Evolutionary conservation across 2,888 invertebrate species (phyloP), one percentile per base, ranked within the genome.

Genomic region (Rhorus exstirpatorius): DNA sequence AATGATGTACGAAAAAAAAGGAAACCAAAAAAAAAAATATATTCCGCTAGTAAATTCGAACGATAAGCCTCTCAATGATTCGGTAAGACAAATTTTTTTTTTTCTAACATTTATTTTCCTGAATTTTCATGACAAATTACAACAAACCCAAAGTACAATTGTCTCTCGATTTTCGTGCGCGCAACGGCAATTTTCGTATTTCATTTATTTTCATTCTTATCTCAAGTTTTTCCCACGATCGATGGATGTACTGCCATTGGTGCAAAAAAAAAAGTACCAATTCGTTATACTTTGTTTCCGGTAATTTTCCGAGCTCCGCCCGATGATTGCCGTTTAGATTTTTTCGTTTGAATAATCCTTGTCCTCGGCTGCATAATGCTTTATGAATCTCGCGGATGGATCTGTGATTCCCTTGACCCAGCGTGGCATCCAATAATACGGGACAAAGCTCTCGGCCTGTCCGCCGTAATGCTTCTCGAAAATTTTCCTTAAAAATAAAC

Each of bases 391-490:
- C 0, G 97, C 97, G 0, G 96, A 96, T 12, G 97, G 97, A 93
- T 97, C 97, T 0, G 94, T 93, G 0, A 96, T 95, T 84, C 95
- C 94, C 63, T 92, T 90, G 0, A 95, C 95, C 96, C 96, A 97
- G 88, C 95, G 94, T 0, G 97, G 97, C 97, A 97, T 96, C 97
- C 97, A 97, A 88, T 94, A 96, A 88, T 96, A 96, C 0, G 96
- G 96, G 55, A 95, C 94, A 78, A 96, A 95, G 87, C 94, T 93
- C 71, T 95, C 90, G 0, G 93, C 94, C 86, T 95, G 94, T 0
- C 94, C 94, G 0, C 94, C 93, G 87, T 94, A 96, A 58, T 94
- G 93, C 85, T 95, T 95, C 90, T 97, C 96, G 90, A 96, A 96
- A 24, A 95, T 92, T 89, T 95, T 94, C 72, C 96, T 94, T 85